Base-by-base conservation (phyloP, 2,797 vertebrate species). In the Phoebastria nigripes region DNA sequence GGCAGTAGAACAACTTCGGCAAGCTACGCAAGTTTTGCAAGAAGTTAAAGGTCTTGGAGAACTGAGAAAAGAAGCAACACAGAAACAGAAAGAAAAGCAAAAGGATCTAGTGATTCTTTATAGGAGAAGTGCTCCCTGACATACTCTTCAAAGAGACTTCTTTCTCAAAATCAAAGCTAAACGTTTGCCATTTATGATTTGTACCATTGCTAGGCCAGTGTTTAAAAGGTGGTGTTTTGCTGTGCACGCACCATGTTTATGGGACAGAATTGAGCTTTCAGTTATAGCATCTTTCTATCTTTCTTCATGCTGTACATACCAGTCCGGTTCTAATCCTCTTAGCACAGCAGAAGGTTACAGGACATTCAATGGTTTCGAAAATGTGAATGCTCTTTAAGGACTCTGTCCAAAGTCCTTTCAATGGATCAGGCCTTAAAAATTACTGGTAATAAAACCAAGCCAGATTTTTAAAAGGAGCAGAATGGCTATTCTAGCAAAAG, bases 1-100 rank as follows among this genome's bases (percentile, higher is more conserved):
- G 91, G 99, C 99, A 35, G 98, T 99, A 93, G 99, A 99, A 93
- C 99, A 99, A 96, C 98, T 99, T 92, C 98, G 96, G 92, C 99
- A 98, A 97, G 99, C 99, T 16, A 98, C 99, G 4, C 96, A 98
- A 66, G 99, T 99, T 97, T 98, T 99, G 96, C 98, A 97, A 96
- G 99, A 99, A 97, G 98, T 99, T 73, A 98, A 98, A 94, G 98
- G 95, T 95, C 97, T 98, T 51, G 98, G 97, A 94, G 98, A 98
- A 90, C 87, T 97, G 88, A 97, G 87, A 94, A 98, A 96, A 93
- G 97, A 97, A 89, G 85, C 85, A 52, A 66, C 85, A 26, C 96
- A 96, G 33, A 97, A 97, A 87, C 97, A 97, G 52, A 97, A 85
- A 92, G 97, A 97, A 76, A 97, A 97, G 82, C 94, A 87, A 55